phyloP scores from a whole-genome alignment of 1,140 invertebrate genomes.

The Papilio dardanus region DNA sequence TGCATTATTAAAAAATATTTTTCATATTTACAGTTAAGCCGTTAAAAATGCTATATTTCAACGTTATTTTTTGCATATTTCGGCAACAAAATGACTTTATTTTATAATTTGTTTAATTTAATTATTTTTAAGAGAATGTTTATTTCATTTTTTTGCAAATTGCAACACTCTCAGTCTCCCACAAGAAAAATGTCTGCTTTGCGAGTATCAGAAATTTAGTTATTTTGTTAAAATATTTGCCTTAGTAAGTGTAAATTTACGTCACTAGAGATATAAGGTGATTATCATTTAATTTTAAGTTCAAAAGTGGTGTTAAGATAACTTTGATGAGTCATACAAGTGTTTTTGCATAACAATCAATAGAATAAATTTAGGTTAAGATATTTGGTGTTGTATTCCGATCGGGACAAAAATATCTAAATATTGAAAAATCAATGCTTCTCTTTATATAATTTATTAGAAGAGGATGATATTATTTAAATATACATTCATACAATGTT shows the following conservation, averaged over 20 bases:
- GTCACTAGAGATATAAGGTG: slow-evolving; percentile 63
- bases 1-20: neutral
- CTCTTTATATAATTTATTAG: slow-evolving; percentile 53
- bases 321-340: slow-evolving; percentile 64
- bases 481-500: slow-evolving; percentile 76
- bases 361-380: slow-evolving; percentile 81
- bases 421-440: slow-evolving; percentile 57
- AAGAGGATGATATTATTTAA: slow-evolving; percentile 66
- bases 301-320: slow-evolving; percentile 53
- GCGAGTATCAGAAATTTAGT: slow-evolving; percentile 69
- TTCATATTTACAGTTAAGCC: neutral
- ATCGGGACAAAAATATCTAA: slow-evolving; percentile 64
- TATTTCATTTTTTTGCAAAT: slow-evolving; percentile 45
- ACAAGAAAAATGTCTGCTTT: slow-evolving; percentile 78
- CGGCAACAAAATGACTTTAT: neutral
- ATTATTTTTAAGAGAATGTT: slow-evolving; percentile 1
- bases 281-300: slow-evolving; percentile 53
- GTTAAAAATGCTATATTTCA: neutral
- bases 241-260: slow-evolving; percentile 55
- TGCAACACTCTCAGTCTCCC: slow-evolving; percentile 56
- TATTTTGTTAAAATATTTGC: slow-evolving; percentile 61
- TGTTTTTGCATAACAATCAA: slow-evolving; percentile 82
- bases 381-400: slow-evolving; percentile 73
- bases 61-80: neutral
- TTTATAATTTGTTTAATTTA: neutral